phyloP scores from a whole-genome alignment of 2,797 vertebrate genomes.

The Salmo trutta region DNA sequence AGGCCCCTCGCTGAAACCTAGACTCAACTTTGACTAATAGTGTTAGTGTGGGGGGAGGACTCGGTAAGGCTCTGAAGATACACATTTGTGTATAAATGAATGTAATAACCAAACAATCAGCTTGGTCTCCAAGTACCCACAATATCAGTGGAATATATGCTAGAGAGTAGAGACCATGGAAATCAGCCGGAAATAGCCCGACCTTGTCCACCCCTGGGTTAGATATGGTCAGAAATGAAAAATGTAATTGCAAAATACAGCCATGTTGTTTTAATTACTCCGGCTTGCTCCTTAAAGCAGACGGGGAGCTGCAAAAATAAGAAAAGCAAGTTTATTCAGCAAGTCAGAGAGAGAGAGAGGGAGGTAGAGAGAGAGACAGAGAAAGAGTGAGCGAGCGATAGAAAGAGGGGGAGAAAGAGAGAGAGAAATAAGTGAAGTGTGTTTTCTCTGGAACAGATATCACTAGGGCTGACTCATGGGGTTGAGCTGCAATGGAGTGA shows the following conservation, averaged over 20 bases:
- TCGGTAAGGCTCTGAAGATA: constrained; percentile 26
- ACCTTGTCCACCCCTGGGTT: constrained; percentile 55
- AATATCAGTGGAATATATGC: constrained; percentile 59
- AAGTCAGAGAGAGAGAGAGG: constrained; percentile 21
- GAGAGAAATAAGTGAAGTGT: constrained; percentile 61
- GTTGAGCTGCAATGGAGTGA: constrained; percentile 77
- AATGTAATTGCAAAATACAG: constrained; percentile 83
- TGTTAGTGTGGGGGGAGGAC: constrained; percentile 14
- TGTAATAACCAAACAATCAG: constrained; percentile 63
- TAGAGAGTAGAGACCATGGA: constrained; percentile 50
- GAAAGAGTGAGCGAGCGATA: no score
- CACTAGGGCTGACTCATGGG: constrained; percentile 78
- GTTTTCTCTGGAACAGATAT: constrained; percentile 84
- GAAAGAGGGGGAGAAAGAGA: neutral
- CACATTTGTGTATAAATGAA: constrained; percentile 53
- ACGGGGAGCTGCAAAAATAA: constrained; percentile 24
- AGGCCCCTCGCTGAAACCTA: constrained; percentile 37
- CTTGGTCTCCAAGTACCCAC: constrained; percentile 59
- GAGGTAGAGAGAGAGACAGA: neutral
- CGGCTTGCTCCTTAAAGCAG: constrained; percentile 64
- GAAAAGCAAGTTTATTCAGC: constrained; percentile 46
- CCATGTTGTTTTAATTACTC: constrained; percentile 82
- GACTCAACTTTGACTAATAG: constrained; percentile 42
- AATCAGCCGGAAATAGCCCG: constrained; percentile 61
- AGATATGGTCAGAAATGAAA: constrained; percentile 82